Base-by-base conservation (phyloP, 2,797 vertebrate species). In the Jordanella pulchra region DNA sequence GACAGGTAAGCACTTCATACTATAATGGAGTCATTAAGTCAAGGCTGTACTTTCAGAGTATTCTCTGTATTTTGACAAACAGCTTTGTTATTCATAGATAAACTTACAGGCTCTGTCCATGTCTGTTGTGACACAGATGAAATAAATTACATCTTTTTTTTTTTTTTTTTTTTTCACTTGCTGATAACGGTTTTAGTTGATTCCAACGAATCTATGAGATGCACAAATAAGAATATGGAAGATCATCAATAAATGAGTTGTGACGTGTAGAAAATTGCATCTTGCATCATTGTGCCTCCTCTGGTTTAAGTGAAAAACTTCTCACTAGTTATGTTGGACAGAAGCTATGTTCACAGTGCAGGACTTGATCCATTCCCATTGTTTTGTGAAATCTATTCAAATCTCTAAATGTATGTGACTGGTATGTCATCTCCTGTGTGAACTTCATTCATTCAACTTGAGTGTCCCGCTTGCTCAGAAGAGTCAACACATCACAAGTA, bases 1-100 rank as follows among this genome's bases (percentile, higher is more conserved):
- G 97, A 99, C 89, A 99, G 95, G 98, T 99, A 93, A 97, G 94
- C 42, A 0, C 39, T 44, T 7, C 14, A 1, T 27, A n/a, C 15
- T 39, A 21, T 42, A n/a, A 47, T 3, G 1, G 39, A 18, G 21
- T 0, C 13, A 42, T 14, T 11, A 18, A 65, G 50, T 18, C 48
- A 53, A 21, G 28, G 61, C n/a, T 17, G 56, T 23, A n/a, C 42
- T 77, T 69, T 69, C 66, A 45, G 67, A 55, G 9, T 58, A 72
- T 17, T 65, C 28, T 73, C 32, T 3, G 18, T 75, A 55, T 70
- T 65, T 23, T 63, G 44, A 30, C 28, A 64, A 78, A 63, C 71
- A 68, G 56, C 61, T 17, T 58, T 61, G 67, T 56, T 64, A 75
- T 61, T 74, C 70, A 61, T 48, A 76, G 56, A 23, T 74, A 67